Conservation (phyloP, 37 sponge, comb jelly and placozoan genomes). For the Halisarca cf. caerulea region DNA sequence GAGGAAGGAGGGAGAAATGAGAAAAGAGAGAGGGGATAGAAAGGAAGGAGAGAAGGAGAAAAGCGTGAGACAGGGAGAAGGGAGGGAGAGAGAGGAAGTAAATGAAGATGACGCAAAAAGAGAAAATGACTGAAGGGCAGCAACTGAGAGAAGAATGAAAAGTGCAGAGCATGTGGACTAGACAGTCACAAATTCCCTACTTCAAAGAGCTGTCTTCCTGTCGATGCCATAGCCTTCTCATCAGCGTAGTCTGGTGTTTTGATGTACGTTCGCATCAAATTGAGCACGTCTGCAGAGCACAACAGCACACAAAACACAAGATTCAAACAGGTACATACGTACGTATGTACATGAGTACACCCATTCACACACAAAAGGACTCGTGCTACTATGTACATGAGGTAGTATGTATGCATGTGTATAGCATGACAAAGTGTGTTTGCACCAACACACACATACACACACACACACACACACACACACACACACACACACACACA, state of each 20-base stretch:
- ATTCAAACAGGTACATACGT: neutral
- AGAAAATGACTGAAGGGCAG: too few relatives aligned
- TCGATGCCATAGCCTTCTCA: constrained; percentile 71
- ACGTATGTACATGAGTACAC: too few relatives aligned
- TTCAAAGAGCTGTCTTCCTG: constrained; percentile 75
- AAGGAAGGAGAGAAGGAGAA: neutral
- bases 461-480: neutral
- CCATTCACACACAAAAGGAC: too few relatives aligned
- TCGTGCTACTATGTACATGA: too few relatives aligned
- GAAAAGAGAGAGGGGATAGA: neutral
- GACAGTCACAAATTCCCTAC: constrained; percentile 11
- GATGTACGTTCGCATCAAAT: constrained; percentile 68
- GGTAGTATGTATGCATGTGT: too few relatives aligned
- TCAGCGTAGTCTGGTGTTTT: constrained; percentile 81
- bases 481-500: neutral
- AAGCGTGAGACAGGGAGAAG: neutral
- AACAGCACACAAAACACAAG: neutral
- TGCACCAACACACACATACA: too few relatives aligned
- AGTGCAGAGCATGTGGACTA: too few relatives aligned
- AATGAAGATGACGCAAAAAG: too few relatives aligned
- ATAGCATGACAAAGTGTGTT: too few relatives aligned
- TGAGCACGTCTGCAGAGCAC: constrained; percentile 48
- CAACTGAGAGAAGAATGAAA: too few relatives aligned
- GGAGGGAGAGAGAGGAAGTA: neutral
- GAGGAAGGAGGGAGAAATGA: too few relatives aligned